Evolutionary conservation across 2,888 invertebrate genomes (phyloP).

Genomic region (Himalopsyche japonica): DNA sequence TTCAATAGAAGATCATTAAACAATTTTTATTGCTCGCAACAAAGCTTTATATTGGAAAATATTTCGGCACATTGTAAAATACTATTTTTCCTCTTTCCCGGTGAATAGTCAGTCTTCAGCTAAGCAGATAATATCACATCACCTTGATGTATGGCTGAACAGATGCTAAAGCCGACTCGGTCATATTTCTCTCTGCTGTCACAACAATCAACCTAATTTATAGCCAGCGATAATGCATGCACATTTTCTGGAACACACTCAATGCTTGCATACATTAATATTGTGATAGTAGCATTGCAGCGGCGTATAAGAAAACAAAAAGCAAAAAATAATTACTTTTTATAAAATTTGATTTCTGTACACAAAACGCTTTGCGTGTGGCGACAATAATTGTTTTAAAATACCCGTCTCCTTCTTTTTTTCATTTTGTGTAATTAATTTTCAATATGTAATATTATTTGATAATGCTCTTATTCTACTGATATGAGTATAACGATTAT

Average conservation of each 20-base stretch:
- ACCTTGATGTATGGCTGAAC: conserved; percentile 59
- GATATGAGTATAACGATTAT: too few species aligned
- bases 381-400: too few species aligned
- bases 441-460: too few species aligned
- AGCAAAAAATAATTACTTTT: too few species aligned
- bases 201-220: conserved; percentile 59
- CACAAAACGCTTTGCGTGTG: too few species aligned
- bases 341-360: too few species aligned
- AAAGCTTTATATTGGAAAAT: background rate
- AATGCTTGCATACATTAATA: background rate
- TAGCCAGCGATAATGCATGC: conserved; percentile 52
- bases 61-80: background rate
- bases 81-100: conserved; percentile 39
- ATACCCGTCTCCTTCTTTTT: too few species aligned
- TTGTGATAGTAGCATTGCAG: background rate
- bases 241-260: conserved; percentile 20
- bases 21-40: background rate
- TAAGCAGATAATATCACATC: conserved; percentile 18
- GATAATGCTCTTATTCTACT: too few species aligned
- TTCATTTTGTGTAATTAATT: too few species aligned
- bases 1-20: too few species aligned
- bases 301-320: background rate
- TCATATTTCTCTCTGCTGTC: conserved; percentile 46
- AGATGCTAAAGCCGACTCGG: conserved; percentile 47
- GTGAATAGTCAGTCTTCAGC: background rate